Evolutionary conservation across 2,797 vertebrate species (phyloP).

Genomic region (Aselliscus stoliczkanus): DNA sequence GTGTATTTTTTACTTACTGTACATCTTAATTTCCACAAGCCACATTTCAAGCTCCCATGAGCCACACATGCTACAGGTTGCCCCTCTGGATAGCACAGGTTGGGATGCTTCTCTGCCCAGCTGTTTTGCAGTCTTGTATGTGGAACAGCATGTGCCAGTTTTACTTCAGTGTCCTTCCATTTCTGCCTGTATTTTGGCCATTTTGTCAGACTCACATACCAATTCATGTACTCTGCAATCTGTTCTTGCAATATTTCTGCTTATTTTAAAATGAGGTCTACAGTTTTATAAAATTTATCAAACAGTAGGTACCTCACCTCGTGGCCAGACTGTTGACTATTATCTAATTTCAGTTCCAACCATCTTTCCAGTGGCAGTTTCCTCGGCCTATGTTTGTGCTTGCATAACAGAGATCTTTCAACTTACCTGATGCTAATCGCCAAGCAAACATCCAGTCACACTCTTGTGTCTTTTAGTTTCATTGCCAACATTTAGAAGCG

Average conservation of each 20-base stretch:
- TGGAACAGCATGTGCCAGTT: not conserved
- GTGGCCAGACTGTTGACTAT: slow-evolving; percentile 19
- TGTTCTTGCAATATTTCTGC: not conserved
- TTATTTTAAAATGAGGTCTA: not conserved
- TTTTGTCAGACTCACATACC: not conserved
- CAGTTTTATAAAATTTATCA: not conserved
- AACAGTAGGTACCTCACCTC: slow-evolving; percentile 19
- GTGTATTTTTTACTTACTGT: not conserved
- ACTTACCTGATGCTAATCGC: not conserved
- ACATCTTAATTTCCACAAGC: not conserved
- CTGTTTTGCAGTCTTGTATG: not conserved
- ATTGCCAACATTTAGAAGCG: not conserved
- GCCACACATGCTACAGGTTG: accelerated
- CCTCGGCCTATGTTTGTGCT: not conserved
- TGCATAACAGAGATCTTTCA: not conserved
- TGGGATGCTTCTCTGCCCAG: not conserved
- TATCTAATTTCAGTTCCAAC: not conserved
- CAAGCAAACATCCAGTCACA: not conserved
- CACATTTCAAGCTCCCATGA: not conserved
- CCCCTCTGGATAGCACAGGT: not conserved
- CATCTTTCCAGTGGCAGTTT: not conserved
- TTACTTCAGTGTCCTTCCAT: not conserved
- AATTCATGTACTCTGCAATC: not conserved
- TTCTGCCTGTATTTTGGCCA: not conserved
- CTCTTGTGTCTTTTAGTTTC: not conserved